phyloP scores from a whole-genome alignment of 2,113 vertebrate species.

The Peromyscus leucopus region DNA sequence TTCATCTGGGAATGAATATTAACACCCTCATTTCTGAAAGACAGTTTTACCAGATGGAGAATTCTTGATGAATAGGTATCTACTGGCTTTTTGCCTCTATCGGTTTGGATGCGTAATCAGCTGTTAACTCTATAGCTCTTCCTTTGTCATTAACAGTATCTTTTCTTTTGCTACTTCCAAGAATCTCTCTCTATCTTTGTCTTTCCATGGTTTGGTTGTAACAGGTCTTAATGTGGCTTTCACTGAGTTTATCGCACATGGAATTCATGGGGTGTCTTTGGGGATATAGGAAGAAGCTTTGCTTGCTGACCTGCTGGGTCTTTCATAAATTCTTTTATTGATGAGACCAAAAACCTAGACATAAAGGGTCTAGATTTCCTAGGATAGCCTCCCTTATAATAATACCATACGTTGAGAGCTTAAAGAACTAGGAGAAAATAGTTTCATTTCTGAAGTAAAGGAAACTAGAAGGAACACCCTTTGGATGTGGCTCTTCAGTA shows the following conservation, averaged over 20 bases:
- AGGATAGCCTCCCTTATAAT: too few relatives aligned
- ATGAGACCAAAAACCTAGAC: not conserved
- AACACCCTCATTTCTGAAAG: slow-evolving; percentile 9
- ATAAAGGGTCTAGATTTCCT: not conserved
- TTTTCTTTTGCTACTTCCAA: not conserved
- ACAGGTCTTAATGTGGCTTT: not conserved
- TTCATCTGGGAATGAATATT: not conserved
- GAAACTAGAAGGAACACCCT: not conserved
- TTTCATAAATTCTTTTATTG: not conserved
- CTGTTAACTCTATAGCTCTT: not conserved
- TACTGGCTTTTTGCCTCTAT: not conserved
- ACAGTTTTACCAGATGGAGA: not conserved
- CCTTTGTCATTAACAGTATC: not conserved
- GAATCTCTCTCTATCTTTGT: not conserved
- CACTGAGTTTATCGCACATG: not conserved
- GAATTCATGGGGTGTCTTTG: not conserved
- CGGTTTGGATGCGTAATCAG: not conserved
- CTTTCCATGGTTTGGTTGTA: not conserved
- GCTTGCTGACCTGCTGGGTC: not conserved
- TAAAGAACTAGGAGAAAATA: not conserved
- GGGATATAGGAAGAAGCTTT: not conserved
- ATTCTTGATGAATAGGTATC: not conserved
- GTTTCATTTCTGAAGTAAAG: not conserved
- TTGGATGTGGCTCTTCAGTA: not conserved
- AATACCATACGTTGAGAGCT: not conserved